Conservation (phyloP, 2,888 invertebrate genomes). For the Bembecia ichneumoniformis region DNA sequence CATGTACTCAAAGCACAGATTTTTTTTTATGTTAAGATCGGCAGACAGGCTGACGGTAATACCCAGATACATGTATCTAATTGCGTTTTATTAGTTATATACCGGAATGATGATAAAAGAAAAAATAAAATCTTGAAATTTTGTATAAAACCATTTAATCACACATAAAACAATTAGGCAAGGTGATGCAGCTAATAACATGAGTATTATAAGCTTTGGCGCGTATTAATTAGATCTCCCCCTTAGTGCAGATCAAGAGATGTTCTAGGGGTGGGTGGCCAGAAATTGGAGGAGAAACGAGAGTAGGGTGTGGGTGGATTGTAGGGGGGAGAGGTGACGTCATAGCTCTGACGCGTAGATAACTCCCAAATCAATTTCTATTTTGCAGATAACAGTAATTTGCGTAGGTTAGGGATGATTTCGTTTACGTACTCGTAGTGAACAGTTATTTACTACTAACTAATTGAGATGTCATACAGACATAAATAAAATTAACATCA, state of each 20-base stretch:
- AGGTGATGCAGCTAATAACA: not conserved
- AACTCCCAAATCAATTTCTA: constrained; percentile 6
- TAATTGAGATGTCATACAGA: too few species aligned
- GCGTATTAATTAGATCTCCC: not conserved
- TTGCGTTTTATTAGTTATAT: too few species aligned
- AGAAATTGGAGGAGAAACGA: not conserved
- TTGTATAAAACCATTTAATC: too few species aligned
- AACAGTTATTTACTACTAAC: too few species aligned
- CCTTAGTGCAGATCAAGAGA: not conserved
- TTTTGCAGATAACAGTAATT: constrained; percentile 4
- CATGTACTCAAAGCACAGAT: too few species aligned
- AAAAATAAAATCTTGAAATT: too few species aligned
- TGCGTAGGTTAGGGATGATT: not conserved
- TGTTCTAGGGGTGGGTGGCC: not conserved
- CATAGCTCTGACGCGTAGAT: constrained; percentile 2
- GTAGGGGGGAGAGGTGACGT: not conserved
- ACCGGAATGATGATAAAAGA: too few species aligned
- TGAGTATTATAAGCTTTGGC: not conserved
- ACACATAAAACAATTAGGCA: too few species aligned
- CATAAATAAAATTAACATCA: too few species aligned
- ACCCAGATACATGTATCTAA: too few species aligned
- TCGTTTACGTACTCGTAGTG: not conserved
- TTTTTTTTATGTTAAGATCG: too few species aligned
- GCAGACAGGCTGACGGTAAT: too few species aligned
- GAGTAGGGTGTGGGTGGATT: not conserved